These are phyloP conservation scores for Patella pellucida DNA, from an alignment of 2,888 invertebrate genomes.

Conservation along the genomic window DNA sequence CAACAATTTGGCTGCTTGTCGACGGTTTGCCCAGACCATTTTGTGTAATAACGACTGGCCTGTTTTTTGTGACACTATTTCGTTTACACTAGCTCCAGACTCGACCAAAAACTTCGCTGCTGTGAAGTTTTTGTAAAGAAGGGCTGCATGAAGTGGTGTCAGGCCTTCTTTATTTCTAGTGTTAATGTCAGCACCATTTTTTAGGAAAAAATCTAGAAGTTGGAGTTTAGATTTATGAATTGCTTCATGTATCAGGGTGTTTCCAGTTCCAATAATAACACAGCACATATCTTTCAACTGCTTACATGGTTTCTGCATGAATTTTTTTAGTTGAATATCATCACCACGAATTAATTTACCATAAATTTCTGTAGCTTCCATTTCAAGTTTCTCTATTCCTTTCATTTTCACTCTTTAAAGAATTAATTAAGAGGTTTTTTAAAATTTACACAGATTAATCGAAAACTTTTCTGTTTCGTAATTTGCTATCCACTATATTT, in stretches of 20 bases:
- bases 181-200: constrained; percentile 53
- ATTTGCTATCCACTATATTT: too few species aligned
- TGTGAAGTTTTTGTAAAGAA: constrained; percentile 49
- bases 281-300: constrained; percentile 50
- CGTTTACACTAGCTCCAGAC: constrained; percentile 56
- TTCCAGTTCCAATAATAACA: constrained; percentile 52
- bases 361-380: constrained; percentile 46
- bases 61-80: constrained; percentile 46
- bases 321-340: constrained; percentile 44
- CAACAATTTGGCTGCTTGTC: constrained; percentile 46
- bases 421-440: neutral
- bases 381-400: constrained; percentile 42
- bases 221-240: constrained; percentile 49
- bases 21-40: constrained; percentile 48
- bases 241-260: constrained; percentile 55
- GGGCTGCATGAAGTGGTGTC: constrained; percentile 47
- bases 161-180: constrained; percentile 53
- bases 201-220: constrained; percentile 47
- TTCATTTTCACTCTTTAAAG: constrained; percentile 25
- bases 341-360: constrained; percentile 43
- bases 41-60: constrained; percentile 55
- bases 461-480: too few species aligned
- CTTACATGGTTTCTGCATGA: constrained; percentile 42
- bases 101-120: constrained; percentile 52
- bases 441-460: neutral